Conservation (phyloP, 2,797 vertebrate genomes). For the Gymnothorax reevesii region DNA sequence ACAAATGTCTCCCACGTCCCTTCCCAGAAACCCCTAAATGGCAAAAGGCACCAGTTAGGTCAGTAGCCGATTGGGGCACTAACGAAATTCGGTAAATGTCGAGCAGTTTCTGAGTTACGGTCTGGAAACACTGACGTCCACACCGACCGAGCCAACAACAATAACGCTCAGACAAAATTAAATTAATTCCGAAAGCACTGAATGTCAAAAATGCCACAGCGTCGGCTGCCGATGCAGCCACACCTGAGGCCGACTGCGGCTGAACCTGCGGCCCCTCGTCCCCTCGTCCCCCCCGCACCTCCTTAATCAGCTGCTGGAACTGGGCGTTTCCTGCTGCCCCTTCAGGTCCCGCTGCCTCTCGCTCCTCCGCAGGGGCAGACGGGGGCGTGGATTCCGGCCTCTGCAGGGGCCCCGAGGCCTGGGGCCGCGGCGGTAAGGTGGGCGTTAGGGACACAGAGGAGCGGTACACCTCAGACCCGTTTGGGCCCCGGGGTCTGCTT, state of each 20-base stretch:
- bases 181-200: not conserved
- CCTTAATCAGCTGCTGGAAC: slow-evolving; percentile 85
- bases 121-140: too few relatives aligned
- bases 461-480: slow-evolving; percentile 75
- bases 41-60: too few relatives aligned
- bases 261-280: not conserved
- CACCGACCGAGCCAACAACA: too few relatives aligned
- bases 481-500: slow-evolving; percentile 41
- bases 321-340: slow-evolving; percentile 70
- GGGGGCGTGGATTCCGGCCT: not conserved
- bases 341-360: slow-evolving; percentile 19
- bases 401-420: slow-evolving; percentile 41
- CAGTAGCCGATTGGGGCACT: too few relatives aligned
- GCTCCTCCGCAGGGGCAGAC: slow-evolving; percentile 6
- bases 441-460: slow-evolving; percentile 87
- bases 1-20: too few relatives aligned
- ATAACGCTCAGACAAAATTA: too few relatives aligned
- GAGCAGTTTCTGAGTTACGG: too few relatives aligned
- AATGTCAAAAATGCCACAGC: not conserved
- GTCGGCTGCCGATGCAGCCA: not conserved
- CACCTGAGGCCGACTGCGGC: too few relatives aligned
- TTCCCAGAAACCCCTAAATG: too few relatives aligned
- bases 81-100: too few relatives aligned
- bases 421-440: slow-evolving; percentile 68
- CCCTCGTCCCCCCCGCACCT: slow-evolving; percentile 72